Conservation (phyloP, 2,888 invertebrate genomes). For the Octonoba sinensis region DNA sequence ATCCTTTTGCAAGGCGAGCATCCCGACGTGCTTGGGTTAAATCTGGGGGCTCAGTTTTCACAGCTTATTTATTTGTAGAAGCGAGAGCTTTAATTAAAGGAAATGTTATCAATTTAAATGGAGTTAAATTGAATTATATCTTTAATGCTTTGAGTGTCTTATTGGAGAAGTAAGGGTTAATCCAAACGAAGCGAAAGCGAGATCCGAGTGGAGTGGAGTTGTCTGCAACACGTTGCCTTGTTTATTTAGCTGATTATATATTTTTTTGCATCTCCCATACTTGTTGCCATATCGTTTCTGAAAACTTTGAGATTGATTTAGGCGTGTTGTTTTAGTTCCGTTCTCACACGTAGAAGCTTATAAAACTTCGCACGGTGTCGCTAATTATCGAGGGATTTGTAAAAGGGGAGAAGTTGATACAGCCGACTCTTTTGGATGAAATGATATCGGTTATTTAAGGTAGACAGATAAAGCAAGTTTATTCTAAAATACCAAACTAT, state of each 20-base stretch:
- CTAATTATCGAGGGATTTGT: too few species aligned
- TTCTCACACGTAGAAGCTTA: too few species aligned
- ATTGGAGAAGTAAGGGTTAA: constrained; percentile 22
- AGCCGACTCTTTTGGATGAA: too few species aligned
- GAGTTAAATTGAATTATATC: constrained; percentile 63
- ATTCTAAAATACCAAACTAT: too few species aligned
- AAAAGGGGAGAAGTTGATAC: too few species aligned
- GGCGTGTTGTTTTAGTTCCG: too few species aligned
- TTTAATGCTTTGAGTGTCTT: constrained; percentile 49
- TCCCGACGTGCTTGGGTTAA: constrained; percentile 5
- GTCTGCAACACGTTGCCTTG: not conserved
- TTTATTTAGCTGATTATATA: not conserved
- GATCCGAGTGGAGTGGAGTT: constrained; percentile 2
- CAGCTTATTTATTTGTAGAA: constrained; percentile 59
- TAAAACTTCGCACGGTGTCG: too few species aligned
- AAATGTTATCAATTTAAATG: constrained; percentile 65
- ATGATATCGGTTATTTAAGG: too few species aligned
- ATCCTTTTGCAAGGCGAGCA: constrained; percentile 34
- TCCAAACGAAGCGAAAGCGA: constrained; percentile 15
- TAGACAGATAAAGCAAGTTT: too few species aligned
- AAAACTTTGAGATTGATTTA: too few species aligned
- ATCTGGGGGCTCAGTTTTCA: constrained; percentile 38
- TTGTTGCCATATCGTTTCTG: too few species aligned
- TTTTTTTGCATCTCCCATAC: not conserved
- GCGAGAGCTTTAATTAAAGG: constrained; percentile 58